Percentiles rank a stretch among this genome's conserved stretches.
These are phyloP conservation scores for Drosophila lacicola DNA, from an alignment of 2,888 invertebrate species.

Conservation along the genomic window DNA sequence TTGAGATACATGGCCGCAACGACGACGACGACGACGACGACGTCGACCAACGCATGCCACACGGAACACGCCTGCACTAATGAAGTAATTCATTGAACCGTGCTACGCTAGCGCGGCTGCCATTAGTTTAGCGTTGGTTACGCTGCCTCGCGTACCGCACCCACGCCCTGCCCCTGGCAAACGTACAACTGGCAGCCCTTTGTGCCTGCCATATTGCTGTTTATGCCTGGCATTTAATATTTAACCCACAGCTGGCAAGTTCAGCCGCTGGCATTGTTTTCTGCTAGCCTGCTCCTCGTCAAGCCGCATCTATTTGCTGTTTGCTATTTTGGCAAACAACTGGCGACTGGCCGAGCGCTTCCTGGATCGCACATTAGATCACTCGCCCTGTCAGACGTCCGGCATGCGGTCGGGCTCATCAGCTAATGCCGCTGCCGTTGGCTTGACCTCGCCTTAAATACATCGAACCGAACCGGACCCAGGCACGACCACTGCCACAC, in stretches of 20 bases:
- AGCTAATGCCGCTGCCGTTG: constrained; percentile 30
- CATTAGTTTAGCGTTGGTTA: constrained; percentile 74
- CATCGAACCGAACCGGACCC: constrained; percentile 44
- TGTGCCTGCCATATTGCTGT: constrained; percentile 28
- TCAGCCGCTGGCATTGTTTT: constrained; percentile 32
- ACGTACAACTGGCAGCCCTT: constrained; percentile 31
- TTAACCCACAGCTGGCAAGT: constrained; percentile 37
- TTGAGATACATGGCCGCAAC: constrained; percentile 49
- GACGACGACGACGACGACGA: constrained; percentile 15
- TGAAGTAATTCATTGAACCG: constrained; percentile 83
- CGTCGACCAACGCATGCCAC: constrained; percentile 71
- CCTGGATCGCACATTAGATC: constrained; percentile 79
- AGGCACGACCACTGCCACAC: constrained; percentile 12
- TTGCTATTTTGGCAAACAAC: constrained; percentile 60
- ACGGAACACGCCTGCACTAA: constrained; percentile 77
- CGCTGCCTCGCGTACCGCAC: constrained; percentile 34
- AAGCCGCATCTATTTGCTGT: constrained; percentile 27
- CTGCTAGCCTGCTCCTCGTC: constrained; percentile 11
- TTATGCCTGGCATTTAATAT: constrained; percentile 33
- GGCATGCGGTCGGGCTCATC: constrained; percentile 17
- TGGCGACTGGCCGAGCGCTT: constrained; percentile 52
- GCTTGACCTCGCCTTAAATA: constrained; percentile 74
- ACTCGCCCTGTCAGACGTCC: constrained; percentile 48
- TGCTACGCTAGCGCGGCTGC: constrained; percentile 66
- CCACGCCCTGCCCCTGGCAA: constrained; percentile 12